phyloP scores from a whole-genome alignment of 1,140 invertebrate species.

The Drosophila bocki region DNA sequence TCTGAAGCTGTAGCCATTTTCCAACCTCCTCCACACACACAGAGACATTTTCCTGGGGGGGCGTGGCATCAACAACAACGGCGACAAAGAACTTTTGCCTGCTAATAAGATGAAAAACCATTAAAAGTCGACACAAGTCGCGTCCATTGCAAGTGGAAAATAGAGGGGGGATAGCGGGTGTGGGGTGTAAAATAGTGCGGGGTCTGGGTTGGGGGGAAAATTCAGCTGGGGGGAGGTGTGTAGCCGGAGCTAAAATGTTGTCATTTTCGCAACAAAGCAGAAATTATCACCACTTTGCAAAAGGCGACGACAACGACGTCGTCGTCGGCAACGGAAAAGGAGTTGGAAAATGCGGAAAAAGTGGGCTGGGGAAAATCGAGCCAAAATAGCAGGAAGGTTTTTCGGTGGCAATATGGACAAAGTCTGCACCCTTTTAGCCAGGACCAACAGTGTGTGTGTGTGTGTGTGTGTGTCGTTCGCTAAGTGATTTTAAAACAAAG shows the following conservation, averaged over 20 bases:
- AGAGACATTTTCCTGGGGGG: slow-evolving; percentile 1
- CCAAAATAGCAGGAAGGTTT: not conserved
- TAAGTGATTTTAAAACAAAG: slow-evolving; percentile 83
- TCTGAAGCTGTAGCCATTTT: slow-evolving; percentile 77
- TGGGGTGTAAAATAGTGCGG: not conserved
- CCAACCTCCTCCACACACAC: not conserved
- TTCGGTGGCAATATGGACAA: slow-evolving; percentile 35
- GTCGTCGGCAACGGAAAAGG: slow-evolving; percentile 32
- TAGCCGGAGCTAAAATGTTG: slow-evolving; percentile 71
- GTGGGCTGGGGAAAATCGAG: slow-evolving; percentile 1
- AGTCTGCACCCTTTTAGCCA: slow-evolving; percentile 47
- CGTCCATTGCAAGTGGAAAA: slow-evolving; percentile 66
- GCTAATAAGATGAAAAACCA: slow-evolving; percentile 83
- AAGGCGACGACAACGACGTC: slow-evolving; percentile 62
- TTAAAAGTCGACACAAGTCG: slow-evolving; percentile 80
- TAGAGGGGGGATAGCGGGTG: not conserved
- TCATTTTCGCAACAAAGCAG: slow-evolving; percentile 82
- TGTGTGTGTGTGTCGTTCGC: slow-evolving; percentile 27
- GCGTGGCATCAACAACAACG: slow-evolving; percentile 39
- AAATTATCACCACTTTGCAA: slow-evolving; percentile 84
- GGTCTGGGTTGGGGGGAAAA: not conserved
- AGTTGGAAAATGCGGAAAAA: slow-evolving; percentile 37
- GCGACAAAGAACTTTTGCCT: slow-evolving; percentile 82
- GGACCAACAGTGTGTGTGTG: slow-evolving; percentile 16
- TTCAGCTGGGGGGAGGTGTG: not conserved